Percentiles rank a stretch among this genome's conserved stretches.
Evolutionary conservation across 2,113 vertebrate species (phyloP).

Genomic region (Chascanopsetta lugubris): DNA sequence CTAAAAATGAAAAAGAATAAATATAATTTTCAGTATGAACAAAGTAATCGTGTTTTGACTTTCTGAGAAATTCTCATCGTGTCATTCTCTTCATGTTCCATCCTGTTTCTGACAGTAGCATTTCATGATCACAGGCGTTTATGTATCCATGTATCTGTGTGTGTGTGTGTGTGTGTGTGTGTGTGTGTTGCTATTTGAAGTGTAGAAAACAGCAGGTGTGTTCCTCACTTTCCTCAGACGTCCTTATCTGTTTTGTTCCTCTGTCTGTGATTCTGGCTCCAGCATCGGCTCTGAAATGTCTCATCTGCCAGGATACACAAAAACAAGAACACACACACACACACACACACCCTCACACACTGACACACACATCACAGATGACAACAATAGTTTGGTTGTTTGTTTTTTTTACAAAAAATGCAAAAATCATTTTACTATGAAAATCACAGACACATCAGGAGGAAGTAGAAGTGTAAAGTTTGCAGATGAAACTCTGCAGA

Average conservation of each 20-base stretch:
- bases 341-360: constrained; percentile 2
- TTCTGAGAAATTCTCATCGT: constrained; percentile 40
- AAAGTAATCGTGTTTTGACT: constrained; percentile 30
- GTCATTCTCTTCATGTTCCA: constrained; percentile 21
- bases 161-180: constrained; percentile 4
- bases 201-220: constrained; percentile 61
- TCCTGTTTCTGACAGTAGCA: constrained; percentile 15
- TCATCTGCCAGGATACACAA: constrained; percentile 13
- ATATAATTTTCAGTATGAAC: not conserved
- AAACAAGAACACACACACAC: not conserved
- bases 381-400: not conserved
- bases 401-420: constrained; percentile 54
- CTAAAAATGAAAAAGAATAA: no score
- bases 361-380: not conserved
- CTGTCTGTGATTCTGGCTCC: constrained; percentile 43
- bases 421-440: constrained; percentile 67
- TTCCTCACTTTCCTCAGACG: constrained; percentile 49
- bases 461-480: constrained; percentile 32
- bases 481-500: constrained; percentile 31
- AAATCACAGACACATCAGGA: constrained; percentile 50
- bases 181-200: constrained; percentile 35
- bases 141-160: constrained; percentile 4
- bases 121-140: constrained; percentile 22
- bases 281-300: constrained; percentile 34
- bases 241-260: constrained; percentile 54